Percentiles rank a stretch among this genome's conserved stretches.
phyloP scores from a whole-genome alignment of 2,797 vertebrate genomes.

The Tamandua tetradactyla region DNA sequence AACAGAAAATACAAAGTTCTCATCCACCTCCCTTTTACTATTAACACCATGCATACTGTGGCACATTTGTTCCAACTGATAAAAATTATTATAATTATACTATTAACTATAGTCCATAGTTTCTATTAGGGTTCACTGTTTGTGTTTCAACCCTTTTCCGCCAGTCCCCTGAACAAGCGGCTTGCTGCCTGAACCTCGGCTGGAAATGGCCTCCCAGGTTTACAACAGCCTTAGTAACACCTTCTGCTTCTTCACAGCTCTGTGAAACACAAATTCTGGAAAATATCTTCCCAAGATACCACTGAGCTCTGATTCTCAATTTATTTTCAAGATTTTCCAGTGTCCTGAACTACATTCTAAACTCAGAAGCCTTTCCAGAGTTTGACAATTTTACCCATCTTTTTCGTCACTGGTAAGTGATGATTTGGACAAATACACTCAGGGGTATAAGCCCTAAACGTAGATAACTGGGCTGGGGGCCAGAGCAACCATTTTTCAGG shows the following conservation, averaged over 20 bases:
- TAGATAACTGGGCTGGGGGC: not conserved
- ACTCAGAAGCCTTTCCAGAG: not conserved
- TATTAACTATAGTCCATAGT: too few species aligned
- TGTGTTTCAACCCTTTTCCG: not conserved
- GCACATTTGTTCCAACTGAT: too few species aligned
- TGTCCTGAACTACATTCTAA: not conserved
- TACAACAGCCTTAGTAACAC: not conserved
- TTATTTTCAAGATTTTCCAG: not conserved
- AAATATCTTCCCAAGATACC: not conserved
- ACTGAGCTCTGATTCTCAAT: not conserved
- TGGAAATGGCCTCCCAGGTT: too few species aligned
- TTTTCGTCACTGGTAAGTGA: not conserved
- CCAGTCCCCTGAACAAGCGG: not conserved
- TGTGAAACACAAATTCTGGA: not conserved
- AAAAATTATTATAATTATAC: too few species aligned
- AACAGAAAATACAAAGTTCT: too few species aligned
- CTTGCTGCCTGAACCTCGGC: not conserved
- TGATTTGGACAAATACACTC: not conserved
- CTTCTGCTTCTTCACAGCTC: not conserved
- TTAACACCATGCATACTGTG: too few species aligned
- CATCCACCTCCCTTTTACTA: too few species aligned
- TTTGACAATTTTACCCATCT: not conserved
- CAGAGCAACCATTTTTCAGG: not conserved
- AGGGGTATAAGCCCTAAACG: not conserved
- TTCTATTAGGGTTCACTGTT: too few species aligned